Evolutionary conservation across 2,888 invertebrate species (phyloP).

Genomic region (Pyrgus malvae): DNA sequence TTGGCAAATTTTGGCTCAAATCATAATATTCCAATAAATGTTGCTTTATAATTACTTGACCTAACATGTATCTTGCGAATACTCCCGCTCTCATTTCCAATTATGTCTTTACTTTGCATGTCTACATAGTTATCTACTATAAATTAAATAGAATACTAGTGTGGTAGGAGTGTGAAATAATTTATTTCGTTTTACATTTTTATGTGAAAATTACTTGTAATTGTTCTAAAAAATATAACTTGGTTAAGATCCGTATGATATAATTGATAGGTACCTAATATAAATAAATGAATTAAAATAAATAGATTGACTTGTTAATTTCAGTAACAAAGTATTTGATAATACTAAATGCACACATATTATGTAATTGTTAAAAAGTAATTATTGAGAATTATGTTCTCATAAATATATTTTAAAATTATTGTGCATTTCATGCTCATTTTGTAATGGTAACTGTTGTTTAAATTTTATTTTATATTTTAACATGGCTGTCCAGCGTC

Average conservation of each 20-base stretch:
- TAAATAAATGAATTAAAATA: no score
- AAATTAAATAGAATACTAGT: no score
- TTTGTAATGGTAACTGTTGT: slow-evolving; percentile 29
- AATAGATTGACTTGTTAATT: no score
- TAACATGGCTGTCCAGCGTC: neutral
- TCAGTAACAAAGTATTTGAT: no score
- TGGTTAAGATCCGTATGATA: no score
- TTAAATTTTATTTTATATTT: slow-evolving; percentile 4
- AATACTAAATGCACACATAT: slow-evolving; percentile 14
- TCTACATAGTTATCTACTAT: no score
- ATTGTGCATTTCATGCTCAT: slow-evolving; percentile 63
- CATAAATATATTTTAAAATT: slow-evolving; percentile 45
- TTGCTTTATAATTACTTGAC: neutral
- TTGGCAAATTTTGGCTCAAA: slow-evolving; percentile 79
- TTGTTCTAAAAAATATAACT: no score
- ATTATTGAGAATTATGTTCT: slow-evolving; percentile 60
- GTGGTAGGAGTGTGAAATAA: no score
- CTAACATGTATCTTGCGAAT: neutral
- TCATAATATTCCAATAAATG: slow-evolving; percentile 47
- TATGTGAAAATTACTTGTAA: no score
- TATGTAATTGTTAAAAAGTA: slow-evolving; percentile 3
- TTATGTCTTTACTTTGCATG: slow-evolving; percentile 1
- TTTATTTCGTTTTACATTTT: no score
- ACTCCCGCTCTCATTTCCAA: neutral
- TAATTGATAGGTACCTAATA: no score